Base-by-base conservation (phyloP, 2,113 vertebrate genomes). In the Phocoena sinus region DNA sequence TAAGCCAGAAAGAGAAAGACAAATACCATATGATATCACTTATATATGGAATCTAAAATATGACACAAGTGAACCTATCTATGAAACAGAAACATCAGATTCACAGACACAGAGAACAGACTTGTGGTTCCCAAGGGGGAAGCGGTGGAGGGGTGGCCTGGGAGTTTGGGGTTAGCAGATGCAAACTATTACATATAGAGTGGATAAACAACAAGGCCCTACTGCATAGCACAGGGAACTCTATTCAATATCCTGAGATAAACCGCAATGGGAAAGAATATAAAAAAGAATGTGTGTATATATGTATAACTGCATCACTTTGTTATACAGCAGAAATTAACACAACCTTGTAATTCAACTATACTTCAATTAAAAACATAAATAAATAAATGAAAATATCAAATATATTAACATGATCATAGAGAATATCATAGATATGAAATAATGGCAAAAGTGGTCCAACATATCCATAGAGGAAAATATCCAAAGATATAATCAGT, bases 401-500 rank as follows among this genome's bases (percentile, higher is more conserved):
- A 93, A 90, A 73, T 50, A 73, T 5, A 86, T 58, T 86, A 80
- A 81, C 38, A 79, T 26, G 68, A 73, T n/a, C 56, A 83, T 47
- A 73, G n/a, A 82, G 84, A 89, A 41, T 68, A 92, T 44, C 68
- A 81, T 1, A 71, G 83, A 63, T 33, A 63, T 9, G 28, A n/a
- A 82, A 71, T 68, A 74, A 25, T 65, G 71, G 91, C 67, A 62
- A 41, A 74, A 81, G 23, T 88, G 67, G 47, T 8, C 36, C 38
- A 63, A 84, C n/a, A 76, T 47, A 67, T 31, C 74, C 68, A 90
- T 2, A 77, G 82, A 93, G 92, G 79, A 96, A 94, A 87, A 79
- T 67, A 96, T 20, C 65, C 76, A 83, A 92, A 95, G 95, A 97
- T 44, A 95, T 58, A 84, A 96, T 96, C 63, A 44, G 62, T 87